Percentiles rank a stretch among this genome's conserved stretches.
Evolutionary conservation across 1,140 invertebrate genomes (phyloP).

Genomic region (Tyrophagus putrescentiae): DNA sequence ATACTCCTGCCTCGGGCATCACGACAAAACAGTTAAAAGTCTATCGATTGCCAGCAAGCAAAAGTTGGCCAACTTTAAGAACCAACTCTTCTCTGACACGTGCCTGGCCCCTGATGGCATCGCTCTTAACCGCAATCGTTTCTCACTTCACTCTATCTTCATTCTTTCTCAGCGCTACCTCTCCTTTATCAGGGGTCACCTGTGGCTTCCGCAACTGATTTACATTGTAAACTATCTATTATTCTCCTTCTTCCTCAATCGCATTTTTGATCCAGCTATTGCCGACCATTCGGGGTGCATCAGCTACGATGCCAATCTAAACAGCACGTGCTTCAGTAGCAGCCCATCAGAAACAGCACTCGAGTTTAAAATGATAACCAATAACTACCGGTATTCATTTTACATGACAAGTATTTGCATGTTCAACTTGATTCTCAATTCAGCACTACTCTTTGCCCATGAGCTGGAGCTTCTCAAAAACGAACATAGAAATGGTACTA

Average conservation of each 20-base stretch:
- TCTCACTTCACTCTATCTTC: not conserved
- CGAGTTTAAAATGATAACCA: not conserved
- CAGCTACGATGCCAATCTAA: not conserved
- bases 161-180: not conserved
- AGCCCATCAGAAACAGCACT: not conserved
- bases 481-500: constrained; percentile 15
- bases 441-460: not conserved
- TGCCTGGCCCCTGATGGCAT: not conserved
- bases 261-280: not conserved
- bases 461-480: not conserved
- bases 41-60: too few relatives aligned
- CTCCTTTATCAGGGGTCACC: not conserved
- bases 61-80: not conserved
- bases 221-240: not conserved
- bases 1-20: not conserved
- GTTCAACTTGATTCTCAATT: not conserved
- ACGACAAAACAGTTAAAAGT: not conserved
- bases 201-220: not conserved
- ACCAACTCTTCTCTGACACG: not conserved
- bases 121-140: not conserved
- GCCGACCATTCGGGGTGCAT: not conserved
- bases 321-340: not conserved
- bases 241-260: too few relatives aligned
- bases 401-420: not conserved
- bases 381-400: not conserved